Evolutionary conservation across 2,797 vertebrate genomes (phyloP), one percentile per base, ranked within the genome.

Genomic region (Squalus acanthias): DNA sequence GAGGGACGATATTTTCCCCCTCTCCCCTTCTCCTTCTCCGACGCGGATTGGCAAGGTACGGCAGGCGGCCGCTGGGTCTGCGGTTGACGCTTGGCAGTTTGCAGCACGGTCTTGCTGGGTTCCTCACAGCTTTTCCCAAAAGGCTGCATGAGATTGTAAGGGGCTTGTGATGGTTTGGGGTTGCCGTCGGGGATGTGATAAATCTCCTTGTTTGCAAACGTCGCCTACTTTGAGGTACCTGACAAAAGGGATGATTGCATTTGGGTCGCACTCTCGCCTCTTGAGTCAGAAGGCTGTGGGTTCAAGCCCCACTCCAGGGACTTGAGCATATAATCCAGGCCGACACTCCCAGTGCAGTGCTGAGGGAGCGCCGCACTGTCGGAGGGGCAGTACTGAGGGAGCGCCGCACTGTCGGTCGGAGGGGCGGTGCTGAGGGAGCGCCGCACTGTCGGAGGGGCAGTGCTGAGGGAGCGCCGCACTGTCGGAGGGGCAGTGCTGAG

Each of bases 1-100:
- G 91, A 93, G n/a, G 33, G 91, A 93, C 17, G 91, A 93, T 69
- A 93, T 67, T 24, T 93, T 69, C n/a, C 91, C 91, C n/a, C 63
- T 93, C 7, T 65, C 91, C n/a, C 91, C 91, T 46, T 93, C 91
- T 39, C 91, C 91, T 93, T 93, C 91, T 26, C 91, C 91, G 9
- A 69, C 91, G 22, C 91, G 91, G n/a, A 69, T 93, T 24, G 91
- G 91, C n/a, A 93, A 93, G 91, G 91, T 93, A 93, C 1, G 91
- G n/a, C n/a, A 22, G 39, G 33, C 0, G n/a, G n/a, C n/a, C 39
- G n/a, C 17, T 39, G n/a, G 1, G 7, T 33, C 33, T 33, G 24
- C 1, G 70, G 70, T 29, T 74, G 29, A 7, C 63, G 10, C 63
- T 63, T 63, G 10, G 9, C 1, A 33, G 12, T 74, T 33, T 29